Evolutionary conservation across 2,797 vertebrate species (phyloP), one percentile per base, ranked within the genome.

Genomic region (Danio aesculapii): DNA sequence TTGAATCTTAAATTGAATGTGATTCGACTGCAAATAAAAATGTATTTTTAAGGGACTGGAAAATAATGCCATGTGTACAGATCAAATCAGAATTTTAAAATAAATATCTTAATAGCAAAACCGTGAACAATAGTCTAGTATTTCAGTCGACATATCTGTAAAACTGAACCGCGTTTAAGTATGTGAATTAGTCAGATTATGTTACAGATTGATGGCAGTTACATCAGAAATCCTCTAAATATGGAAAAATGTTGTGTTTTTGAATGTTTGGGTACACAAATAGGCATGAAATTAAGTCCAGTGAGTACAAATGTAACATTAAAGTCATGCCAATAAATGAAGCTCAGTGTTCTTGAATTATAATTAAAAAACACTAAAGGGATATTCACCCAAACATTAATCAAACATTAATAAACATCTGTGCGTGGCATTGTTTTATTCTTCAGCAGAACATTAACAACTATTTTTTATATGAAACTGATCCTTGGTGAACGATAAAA

Each of bases 81-180:
- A 55, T 76, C n/a, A 46, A 46, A 30, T 55, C 49, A 13, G 17
- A 66, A 55, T 55, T 49, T 17, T 76, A 21, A 59, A 76, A 64
- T 64, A 64, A 14, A 63, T 47, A 61, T 59, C 17, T n/a, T 30
- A 41, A 39, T 13, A 47, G 19, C 6, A 21, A 72, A 57, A 62
- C 49, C 72, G 61, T 39, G 4, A 4, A 39, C 6, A 52, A 44
- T 3, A 47, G 19, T 68, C 16, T 4, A 68, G 21, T 46, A 67
- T n/a, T 46, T 68, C 8, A 68, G 46, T 66, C 30, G 44, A 66
- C 47, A 4, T 50, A 13, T 14, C 57, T 58, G 17, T 16, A 12
- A 30, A 66, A 19, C 44, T 12, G 14, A 30, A 30, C n/a, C n/a
- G 30, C 3, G 1, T 66, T 50, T 49, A 5, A 39, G 3, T 21